Evolutionary conservation across 2,888 invertebrate species (phyloP).

Genomic region (Aricia artaxerxes): DNA sequence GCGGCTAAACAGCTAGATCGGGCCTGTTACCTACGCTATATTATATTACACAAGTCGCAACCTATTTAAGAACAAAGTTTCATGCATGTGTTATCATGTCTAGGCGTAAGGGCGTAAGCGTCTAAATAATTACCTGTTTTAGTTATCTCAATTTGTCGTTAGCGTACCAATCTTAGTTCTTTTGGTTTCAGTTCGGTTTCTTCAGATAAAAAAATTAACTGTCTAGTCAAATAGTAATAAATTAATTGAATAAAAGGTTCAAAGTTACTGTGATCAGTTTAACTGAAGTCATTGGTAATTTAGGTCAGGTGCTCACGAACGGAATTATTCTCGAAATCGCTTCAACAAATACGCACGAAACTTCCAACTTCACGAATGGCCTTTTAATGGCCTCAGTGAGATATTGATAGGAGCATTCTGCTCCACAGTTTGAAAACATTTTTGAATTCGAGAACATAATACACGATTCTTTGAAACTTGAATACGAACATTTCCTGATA

Average conservation of each 20-base stretch:
- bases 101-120: too few relatives aligned
- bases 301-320: conserved; percentile 44
- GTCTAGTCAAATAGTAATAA: not conserved
- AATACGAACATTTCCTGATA: conserved; percentile 17
- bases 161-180: too few relatives aligned
- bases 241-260: not conserved
- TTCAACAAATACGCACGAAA: conserved; percentile 58
- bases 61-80: too few relatives aligned
- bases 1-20: too few relatives aligned
- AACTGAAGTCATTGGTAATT: conserved; percentile 12
- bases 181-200: not conserved
- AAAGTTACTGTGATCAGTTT: not conserved
- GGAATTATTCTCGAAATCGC: conserved; percentile 61
- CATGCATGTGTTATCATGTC: too few relatives aligned
- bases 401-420: conserved; percentile 40
- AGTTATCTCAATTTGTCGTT: too few relatives aligned
- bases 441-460: conserved; percentile 13
- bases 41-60: too few relatives aligned
- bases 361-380: conserved; percentile 55
- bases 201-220: not conserved
- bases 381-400: conserved; percentile 53
- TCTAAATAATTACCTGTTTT: too few relatives aligned
- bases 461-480: conserved; percentile 14
- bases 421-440: conserved; percentile 7
- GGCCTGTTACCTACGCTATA: too few relatives aligned